phyloP scores from a whole-genome alignment of 2,113 vertebrate genomes.

The Vireo altiloquus region DNA sequence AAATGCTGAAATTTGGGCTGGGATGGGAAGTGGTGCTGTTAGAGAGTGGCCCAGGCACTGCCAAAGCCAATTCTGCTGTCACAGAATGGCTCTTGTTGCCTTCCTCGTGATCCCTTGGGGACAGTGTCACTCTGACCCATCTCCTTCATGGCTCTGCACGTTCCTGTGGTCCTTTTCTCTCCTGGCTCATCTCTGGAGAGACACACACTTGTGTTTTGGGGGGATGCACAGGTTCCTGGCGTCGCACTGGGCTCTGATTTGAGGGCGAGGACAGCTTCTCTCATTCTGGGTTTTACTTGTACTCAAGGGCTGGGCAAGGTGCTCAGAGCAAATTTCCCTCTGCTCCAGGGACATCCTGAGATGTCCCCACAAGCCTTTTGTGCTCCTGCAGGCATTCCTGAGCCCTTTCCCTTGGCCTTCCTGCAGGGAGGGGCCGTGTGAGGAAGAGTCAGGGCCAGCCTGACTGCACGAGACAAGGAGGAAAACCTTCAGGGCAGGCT shows the following conservation, averaged over 20 bases:
- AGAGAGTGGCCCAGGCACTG: neutral
- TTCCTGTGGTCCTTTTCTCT: neutral
- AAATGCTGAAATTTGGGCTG: neutral
- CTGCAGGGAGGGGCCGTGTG: accelerated
- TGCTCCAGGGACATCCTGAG: neutral
- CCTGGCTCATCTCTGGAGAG: neutral
- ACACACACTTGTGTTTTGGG: neutral
- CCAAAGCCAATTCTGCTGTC: neutral
- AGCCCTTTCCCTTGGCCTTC: neutral
- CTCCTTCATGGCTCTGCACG: neutral
- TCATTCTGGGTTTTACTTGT: neutral
- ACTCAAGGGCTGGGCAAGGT: neutral
- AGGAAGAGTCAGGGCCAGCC: neutral
- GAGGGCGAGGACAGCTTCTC: neutral
- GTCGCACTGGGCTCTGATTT: neutral
- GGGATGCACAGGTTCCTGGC: neutral
- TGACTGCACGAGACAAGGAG: neutral
- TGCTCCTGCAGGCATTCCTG: neutral
- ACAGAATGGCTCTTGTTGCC: neutral
- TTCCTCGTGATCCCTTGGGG: neutral
- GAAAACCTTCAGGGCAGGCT: neutral
- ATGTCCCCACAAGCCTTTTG: neutral
- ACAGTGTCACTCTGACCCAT: neutral
- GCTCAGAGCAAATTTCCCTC: neutral
- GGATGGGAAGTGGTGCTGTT: neutral